Percentiles rank a stretch among this genome's conserved stretches.
These are phyloP conservation scores for Numenius arquata DNA, from an alignment of 2,113 vertebrate species.

Conservation along the genomic window DNA sequence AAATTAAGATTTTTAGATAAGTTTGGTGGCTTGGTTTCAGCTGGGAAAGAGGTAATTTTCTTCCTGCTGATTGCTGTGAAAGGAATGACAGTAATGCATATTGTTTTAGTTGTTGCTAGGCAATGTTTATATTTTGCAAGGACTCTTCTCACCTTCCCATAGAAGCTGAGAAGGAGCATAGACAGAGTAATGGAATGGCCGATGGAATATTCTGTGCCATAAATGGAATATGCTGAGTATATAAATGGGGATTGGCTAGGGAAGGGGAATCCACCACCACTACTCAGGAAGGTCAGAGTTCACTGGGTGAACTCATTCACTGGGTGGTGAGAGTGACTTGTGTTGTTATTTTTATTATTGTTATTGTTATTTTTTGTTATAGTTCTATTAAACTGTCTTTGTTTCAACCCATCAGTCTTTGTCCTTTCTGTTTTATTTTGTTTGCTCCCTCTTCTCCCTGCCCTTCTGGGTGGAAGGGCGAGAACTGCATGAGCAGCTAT, in stretches of 20 bases:
- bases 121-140: not conserved
- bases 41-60: not conserved
- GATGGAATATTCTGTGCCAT: not conserved
- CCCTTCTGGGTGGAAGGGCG: not conserved
- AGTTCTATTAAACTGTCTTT: not conserved
- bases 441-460: not conserved
- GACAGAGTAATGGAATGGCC: not conserved
- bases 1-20: accelerated
- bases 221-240: not conserved
- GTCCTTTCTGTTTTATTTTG: not conserved
- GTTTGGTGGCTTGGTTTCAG: not conserved
- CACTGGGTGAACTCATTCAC: not conserved
- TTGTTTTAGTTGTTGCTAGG: not conserved
- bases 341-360: not conserved
- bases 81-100: not conserved
- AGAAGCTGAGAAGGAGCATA: not conserved
- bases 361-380: not conserved
- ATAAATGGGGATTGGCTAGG: not conserved
- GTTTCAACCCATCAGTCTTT: not conserved
- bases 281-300: not conserved
- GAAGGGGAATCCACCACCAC: not conserved
- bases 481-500: not conserved
- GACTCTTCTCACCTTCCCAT: not conserved
- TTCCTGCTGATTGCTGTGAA: not conserved
- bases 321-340: not conserved